phyloP scores from a whole-genome alignment of 2,113 vertebrate species.

The Cairina moschata region DNA sequence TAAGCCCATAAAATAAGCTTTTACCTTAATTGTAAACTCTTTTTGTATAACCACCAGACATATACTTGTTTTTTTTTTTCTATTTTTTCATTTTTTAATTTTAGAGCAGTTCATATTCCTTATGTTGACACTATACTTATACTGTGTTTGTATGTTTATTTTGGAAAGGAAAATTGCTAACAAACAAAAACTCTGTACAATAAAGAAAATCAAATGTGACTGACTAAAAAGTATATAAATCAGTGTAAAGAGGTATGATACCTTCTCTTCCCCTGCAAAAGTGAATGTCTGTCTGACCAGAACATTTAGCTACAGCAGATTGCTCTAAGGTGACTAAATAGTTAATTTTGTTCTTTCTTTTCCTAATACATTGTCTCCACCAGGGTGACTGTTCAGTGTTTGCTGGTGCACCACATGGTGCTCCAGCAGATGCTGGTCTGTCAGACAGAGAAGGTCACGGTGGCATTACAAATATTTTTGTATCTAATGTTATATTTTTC shows the following conservation, averaged over 20 bases:
- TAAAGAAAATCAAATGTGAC: neutral
- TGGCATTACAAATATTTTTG: constrained; percentile 13
- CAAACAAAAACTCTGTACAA: neutral
- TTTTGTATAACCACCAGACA: neutral
- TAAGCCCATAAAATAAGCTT: neutral
- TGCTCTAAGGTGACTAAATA: neutral
- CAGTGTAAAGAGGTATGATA: neutral
- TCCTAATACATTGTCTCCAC: neutral
- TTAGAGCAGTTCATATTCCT: neutral
- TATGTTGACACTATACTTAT: neutral
- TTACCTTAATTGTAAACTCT: neutral
- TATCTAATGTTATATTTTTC: neutral
- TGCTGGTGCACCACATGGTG: neutral
- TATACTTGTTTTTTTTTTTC: neutral
- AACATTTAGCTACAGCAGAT: neutral
- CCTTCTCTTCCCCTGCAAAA: neutral
- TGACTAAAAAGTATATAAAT: neutral
- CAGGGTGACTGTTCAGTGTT: neutral
- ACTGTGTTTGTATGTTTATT: neutral
- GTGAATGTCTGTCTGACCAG: neutral
- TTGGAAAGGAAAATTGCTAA: neutral
- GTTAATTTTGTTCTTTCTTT: neutral
- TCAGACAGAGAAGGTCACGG: neutral
- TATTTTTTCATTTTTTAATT: neutral
- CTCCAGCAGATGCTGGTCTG: constrained; percentile 27